Conservation (phyloP, 2,888 invertebrate species). For the Drosophila mimica region DNA sequence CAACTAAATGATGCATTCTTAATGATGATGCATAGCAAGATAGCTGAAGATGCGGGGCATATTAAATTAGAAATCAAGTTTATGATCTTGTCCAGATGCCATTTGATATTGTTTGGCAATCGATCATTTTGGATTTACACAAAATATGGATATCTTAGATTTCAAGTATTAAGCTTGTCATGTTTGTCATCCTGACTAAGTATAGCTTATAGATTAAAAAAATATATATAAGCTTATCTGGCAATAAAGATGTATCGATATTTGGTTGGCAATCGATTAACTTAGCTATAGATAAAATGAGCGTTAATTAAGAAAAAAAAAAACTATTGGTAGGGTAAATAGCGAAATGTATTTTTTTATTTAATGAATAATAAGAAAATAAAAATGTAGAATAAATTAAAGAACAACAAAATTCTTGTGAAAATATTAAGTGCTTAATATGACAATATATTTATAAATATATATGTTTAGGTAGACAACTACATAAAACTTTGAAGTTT, state of each 20-base stretch:
- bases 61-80: neutral
- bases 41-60: conserved; percentile 19
- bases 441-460: no score
- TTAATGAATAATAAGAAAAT: neutral
- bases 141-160: neutral
- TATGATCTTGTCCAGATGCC: conserved; percentile 4
- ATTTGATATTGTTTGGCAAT: conserved; percentile 1
- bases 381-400: neutral
- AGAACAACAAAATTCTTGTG: neutral
- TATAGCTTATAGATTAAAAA: neutral
- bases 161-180: neutral
- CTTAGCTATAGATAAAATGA: neutral
- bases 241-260: neutral
- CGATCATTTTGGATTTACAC: neutral
- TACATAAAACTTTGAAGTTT: no score
- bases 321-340: neutral
- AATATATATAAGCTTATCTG: neutral
- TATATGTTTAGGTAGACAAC: no score
- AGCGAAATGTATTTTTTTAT: neutral
- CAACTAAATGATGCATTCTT: conserved; percentile 71
- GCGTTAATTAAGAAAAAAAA: neutral
- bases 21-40: conserved; percentile 1
- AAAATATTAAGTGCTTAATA: neutral
- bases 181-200: neutral
- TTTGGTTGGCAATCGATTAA: neutral